These are phyloP conservation scores for Sycophila texana DNA, from an alignment of 2,888 invertebrate species.

Conservation along the genomic window DNA sequence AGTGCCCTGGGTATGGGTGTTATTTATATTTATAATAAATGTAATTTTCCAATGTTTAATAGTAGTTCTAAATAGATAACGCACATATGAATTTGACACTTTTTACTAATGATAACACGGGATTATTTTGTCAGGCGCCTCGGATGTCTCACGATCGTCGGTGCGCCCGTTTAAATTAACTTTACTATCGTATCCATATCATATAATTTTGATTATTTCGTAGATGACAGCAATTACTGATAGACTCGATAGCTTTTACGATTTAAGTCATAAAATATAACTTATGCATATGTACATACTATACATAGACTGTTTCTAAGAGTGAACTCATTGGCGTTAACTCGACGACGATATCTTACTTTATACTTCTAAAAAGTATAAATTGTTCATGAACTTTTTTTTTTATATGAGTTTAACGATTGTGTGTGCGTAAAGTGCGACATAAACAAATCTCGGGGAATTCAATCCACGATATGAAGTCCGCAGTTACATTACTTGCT, in stretches of 20 bases:
- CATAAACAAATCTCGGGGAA: constrained; percentile 50
- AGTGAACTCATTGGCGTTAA: constrained; percentile 42
- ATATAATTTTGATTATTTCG: constrained; percentile 50
- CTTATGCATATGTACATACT: constrained; percentile 51
- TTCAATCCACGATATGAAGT: constrained; percentile 48
- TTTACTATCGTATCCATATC: constrained; percentile 31
- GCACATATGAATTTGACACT: constrained; percentile 21
- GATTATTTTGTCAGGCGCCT: constrained; percentile 16
- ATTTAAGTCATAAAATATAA: constrained; percentile 39
- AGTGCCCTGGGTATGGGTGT: not conserved
- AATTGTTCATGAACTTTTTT: constrained; percentile 43
- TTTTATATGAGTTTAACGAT: constrained; percentile 40
- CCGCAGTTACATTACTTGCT: constrained; percentile 36
- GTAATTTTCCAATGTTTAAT: constrained; percentile 34
- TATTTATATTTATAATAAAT: constrained; percentile 9
- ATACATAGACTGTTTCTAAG: constrained; percentile 40
- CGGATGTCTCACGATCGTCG: constrained; percentile 2
- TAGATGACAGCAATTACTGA: constrained; percentile 49
- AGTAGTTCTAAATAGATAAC: constrained; percentile 33
- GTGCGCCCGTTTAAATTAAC: constrained; percentile 25
- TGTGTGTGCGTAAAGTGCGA: constrained; percentile 56
- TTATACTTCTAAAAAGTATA: constrained; percentile 54
- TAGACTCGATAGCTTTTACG: constrained; percentile 34
- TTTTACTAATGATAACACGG: constrained; percentile 43
- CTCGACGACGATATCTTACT: constrained; percentile 45